These are phyloP conservation scores for Crematogaster levior DNA, from an alignment of 2,888 invertebrate genomes.

Conservation along the genomic window DNA sequence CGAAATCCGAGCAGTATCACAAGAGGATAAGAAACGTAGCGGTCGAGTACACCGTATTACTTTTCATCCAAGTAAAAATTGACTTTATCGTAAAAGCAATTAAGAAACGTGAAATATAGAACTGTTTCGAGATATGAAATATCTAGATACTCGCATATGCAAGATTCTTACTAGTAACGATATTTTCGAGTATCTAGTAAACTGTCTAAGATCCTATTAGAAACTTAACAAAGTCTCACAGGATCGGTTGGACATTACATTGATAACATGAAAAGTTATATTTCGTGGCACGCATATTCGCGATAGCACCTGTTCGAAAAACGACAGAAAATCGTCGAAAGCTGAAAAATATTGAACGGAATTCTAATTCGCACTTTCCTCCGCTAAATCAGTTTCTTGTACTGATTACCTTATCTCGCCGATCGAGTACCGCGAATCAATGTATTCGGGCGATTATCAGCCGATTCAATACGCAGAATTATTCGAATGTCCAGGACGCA, in stretches of 20 bases:
- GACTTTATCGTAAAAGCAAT: slow-evolving; percentile 8
- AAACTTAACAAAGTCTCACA: not conserved
- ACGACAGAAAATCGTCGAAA: not conserved
- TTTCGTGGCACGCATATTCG: not conserved
- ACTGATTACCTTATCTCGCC: slow-evolving; percentile 1
- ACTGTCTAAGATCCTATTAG: not conserved
- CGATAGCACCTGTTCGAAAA: not conserved
- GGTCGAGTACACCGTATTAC: not conserved
- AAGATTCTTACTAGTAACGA: not conserved
- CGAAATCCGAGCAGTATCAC: not conserved
- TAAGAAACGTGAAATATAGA: slow-evolving; percentile 4
- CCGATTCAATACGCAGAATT: slow-evolving; percentile 44
- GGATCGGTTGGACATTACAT: not conserved
- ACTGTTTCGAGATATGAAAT: slow-evolving; percentile 8
- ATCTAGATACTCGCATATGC: not conserved
- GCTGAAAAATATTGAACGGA: not conserved
- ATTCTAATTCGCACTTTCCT: not conserved
- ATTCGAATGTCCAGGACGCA: slow-evolving; percentile 26
- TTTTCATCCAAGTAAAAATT: not conserved
- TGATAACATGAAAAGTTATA: not conserved
- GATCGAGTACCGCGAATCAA: not conserved
- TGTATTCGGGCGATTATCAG: slow-evolving; percentile 46
- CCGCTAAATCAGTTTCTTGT: not conserved
- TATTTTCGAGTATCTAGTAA: not conserved
- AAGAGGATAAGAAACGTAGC: not conserved